A percentile compares a stretch with the other conserved stretches of the same genome.
Evolutionary conservation across 2,113 vertebrate species (phyloP).

Genomic region (Alouatta palliata): DNA sequence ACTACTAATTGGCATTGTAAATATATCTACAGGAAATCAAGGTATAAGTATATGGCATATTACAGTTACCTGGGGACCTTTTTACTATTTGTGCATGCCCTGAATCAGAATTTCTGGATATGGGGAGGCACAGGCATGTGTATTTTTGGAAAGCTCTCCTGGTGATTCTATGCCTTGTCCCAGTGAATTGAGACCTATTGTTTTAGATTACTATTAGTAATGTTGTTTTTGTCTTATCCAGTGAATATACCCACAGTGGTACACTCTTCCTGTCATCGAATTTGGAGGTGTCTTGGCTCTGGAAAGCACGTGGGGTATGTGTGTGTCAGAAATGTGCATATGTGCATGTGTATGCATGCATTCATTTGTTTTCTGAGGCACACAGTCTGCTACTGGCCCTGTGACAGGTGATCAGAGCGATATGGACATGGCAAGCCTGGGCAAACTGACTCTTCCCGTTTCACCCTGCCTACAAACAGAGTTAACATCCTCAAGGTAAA

Average conservation of each 20-base stretch:
- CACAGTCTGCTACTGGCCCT: slow-evolving; percentile 56
- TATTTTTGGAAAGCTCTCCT: background rate
- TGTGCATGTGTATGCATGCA: fast-evolving
- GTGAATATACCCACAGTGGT: fast-evolving
- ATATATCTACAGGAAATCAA: background rate
- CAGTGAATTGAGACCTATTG: background rate
- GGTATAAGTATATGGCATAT: too few species aligned
- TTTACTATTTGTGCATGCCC: background rate
- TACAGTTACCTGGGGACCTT: background rate
- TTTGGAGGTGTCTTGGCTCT: background rate
- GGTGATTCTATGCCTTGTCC: background rate
- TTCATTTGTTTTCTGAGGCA: slow-evolving; percentile 40
- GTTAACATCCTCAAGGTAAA: slow-evolving; percentile 84
- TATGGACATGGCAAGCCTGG: slow-evolving; percentile 62
- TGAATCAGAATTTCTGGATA: background rate
- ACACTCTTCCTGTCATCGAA: fast-evolving
- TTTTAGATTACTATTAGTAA: background rate
- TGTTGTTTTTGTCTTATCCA: background rate
- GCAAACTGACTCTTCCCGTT: slow-evolving; percentile 74
- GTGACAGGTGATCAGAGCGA: slow-evolving; percentile 71
- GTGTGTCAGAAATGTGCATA: background rate
- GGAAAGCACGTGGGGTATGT: fast-evolving
- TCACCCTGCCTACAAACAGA: slow-evolving; percentile 71
- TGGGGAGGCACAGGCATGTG: background rate
- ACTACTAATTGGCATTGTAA: background rate